Percentiles rank a stretch among this genome's conserved stretches.
Evolutionary conservation across 2,888 invertebrate genomes (phyloP).

Genomic region (Leptopilina syphax): DNA sequence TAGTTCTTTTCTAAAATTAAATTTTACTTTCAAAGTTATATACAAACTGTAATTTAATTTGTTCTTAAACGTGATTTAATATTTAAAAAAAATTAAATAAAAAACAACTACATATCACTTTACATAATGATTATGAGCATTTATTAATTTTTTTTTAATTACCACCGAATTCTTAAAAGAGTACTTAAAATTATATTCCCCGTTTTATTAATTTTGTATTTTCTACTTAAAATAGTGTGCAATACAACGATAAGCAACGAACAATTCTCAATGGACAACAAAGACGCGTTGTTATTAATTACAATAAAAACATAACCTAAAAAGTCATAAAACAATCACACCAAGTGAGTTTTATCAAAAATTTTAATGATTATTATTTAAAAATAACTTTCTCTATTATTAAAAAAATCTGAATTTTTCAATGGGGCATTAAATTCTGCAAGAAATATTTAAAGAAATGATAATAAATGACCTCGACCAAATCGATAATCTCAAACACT

Average conservation of each 20-base stretch:
- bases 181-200: no score
- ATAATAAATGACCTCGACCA: constrained; percentile 5
- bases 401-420: background rate
- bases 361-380: background rate
- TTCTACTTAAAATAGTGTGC: no score
- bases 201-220: no score
- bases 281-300: constrained; percentile 16
- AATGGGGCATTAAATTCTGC: background rate
- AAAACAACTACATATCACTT: no score
- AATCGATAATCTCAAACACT: background rate
- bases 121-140: no score
- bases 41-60: no score
- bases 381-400: background rate
- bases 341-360: background rate
- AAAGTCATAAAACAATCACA: background rate
- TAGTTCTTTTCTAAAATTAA: no score
- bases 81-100: no score
- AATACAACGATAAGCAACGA: background rate
- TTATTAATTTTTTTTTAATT: no score
- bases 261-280: background rate
- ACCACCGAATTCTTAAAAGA: no score
- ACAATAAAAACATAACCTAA: constrained; percentile 13
- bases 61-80: no score
- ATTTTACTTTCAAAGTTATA: no score
- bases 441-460: background rate